Evolutionary conservation across 2,797 vertebrate species (phyloP), one percentile per base, ranked within the genome.

Genomic region (Hypotaenidia philippensis): DNA sequence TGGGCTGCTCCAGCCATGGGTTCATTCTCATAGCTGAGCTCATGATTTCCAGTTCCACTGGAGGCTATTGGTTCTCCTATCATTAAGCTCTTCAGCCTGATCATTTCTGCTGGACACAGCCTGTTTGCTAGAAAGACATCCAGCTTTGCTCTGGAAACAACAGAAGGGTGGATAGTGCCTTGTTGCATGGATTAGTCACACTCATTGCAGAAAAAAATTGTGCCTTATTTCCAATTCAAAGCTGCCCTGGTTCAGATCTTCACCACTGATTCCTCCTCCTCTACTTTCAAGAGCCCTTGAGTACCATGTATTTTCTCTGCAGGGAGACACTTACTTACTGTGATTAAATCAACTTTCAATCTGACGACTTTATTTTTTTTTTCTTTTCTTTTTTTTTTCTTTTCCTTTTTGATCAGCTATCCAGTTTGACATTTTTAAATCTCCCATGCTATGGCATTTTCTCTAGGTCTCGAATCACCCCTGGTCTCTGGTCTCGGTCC

Each of bases 221-320:
- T 38, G 66, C 64, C 31, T 93, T 27, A 83, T 85, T 93, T 74
- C 64, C 64, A 56, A 15, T 34, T 79, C 76, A 85, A 88, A 96
- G 52, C 68, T 83, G 44, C 34, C 49, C 26, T 16, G 40, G 25
- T 80, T 94, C 76, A 60, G 83, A 56, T 70, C 72, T 40, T 83
- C 61, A 41, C 32, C 40, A 49, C 40, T 11, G 49, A 65, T 68
- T 88, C 65, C 63, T 50, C 65, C 49, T 41, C 32, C 71, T 81
- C 69, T 53, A 11, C 32, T 5, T 50, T 87, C 74, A 72, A 69
- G 63, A 87, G 59, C 40, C 34, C 45, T 90, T 8, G 11, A 81
- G 36, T 31, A 45, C 36, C 49, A 83, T 83, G 23, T 68, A 23
- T 83, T 94, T 83, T 65, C 88, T 71, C 80, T 83, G 72, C 5